phyloP scores from a whole-genome alignment of 2,888 invertebrate genomes.

The Agapetus fuscipes region DNA sequence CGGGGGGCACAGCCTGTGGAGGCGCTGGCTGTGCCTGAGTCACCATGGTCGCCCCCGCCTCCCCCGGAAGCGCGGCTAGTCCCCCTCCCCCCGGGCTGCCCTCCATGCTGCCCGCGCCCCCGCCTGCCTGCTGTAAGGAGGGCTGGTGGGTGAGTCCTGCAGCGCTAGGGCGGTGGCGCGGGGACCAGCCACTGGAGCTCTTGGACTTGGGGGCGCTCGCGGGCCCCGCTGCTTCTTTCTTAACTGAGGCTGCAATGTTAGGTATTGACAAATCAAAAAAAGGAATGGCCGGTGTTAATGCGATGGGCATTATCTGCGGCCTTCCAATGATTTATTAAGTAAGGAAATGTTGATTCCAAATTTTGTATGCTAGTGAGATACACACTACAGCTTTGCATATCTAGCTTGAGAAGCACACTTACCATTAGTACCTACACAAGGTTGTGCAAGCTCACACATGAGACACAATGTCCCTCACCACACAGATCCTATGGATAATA shows the following conservation, averaged over 20 bases:
- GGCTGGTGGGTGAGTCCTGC: constrained; percentile 18
- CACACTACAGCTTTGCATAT: no score
- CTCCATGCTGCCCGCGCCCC: constrained; percentile 1
- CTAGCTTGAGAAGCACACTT: no score
- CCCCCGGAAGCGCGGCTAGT: background rate
- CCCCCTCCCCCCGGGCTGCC: background rate
- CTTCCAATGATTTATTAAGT: no score
- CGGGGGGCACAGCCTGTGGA: background rate
- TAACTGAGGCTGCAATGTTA: constrained; percentile 3
- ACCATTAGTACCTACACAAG: no score
- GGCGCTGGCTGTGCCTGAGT: background rate
- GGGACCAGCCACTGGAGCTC: constrained; percentile 15
- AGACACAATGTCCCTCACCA: no score
- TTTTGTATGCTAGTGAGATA: no score
- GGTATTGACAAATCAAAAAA: no score
- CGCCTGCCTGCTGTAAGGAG: constrained; percentile 23
- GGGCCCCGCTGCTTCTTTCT: constrained; percentile 5
- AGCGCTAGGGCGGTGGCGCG: constrained; percentile 19
- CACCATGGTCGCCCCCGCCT: background rate
- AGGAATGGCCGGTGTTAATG: no score
- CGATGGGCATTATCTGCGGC: no score
- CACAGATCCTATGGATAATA: no score
- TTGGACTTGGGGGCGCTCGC: background rate
- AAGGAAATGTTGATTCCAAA: no score
- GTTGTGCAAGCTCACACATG: no score